Base-by-base conservation (phyloP, 2,888 invertebrate genomes). In the Watsonalla cultraria region DNA sequence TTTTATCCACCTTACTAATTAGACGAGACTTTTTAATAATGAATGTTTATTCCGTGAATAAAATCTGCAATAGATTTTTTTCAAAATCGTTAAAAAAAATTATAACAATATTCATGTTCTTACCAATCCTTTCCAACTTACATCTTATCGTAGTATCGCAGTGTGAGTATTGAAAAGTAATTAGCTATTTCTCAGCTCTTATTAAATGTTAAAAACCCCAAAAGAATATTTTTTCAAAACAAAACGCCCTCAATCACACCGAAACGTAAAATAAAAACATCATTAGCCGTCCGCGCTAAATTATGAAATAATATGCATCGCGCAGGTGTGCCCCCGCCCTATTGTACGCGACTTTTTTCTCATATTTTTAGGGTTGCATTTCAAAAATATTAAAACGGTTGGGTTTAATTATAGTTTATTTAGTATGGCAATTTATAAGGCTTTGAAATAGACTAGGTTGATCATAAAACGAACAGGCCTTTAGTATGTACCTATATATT, bases 281-380 rank as follows among this genome's bases (percentile, higher is more conserved):
- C 76, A 71, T 80, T 78, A 77, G 63, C 65, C 66, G 66, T 62
- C 59, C 65, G 59, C 66, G 70, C 72, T 69, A 81, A 83, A 83
- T 82, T 80, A 76, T 76, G 72, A 76, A 78, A 82, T 82, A 80
- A 82, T 81, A 75, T 63, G 62, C 54, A 24, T 47, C 54, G 71
- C 73, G 59, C 83, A 82, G 83, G 82, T 83, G 82, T 70, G 68
- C 71, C 74, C 71, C 49, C 52, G 52, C 45, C 53, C 52, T 56
- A 51, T 52, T 13, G 52, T 62, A 62, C 56, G 66, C 64, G 64
- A 56, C 61, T 57, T 54, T 66, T 66, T 73, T 71, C 67, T 65
- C 57, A 46, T 56, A 50, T 60, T 66, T 70, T 69, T 70, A 61
- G 73, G 65, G 69, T 60, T 65, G 55, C 60, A 49, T 52, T 5